These are phyloP conservation scores for Polietes domitor DNA, from an alignment of 2,888 invertebrate genomes.

Conservation along the genomic window DNA sequence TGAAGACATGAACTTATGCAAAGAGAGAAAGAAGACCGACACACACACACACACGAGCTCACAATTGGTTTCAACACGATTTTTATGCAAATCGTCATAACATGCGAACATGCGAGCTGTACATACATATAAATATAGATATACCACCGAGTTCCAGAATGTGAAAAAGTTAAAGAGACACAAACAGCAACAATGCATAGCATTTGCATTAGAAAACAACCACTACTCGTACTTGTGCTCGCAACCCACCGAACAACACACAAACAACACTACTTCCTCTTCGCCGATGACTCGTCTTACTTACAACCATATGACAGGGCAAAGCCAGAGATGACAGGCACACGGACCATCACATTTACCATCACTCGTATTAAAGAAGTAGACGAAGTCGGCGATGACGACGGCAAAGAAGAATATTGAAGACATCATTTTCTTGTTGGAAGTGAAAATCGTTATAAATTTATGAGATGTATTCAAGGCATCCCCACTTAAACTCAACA, in stretches of 20 bases:
- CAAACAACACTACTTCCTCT: not conserved
- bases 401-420: too few relatives aligned
- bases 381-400: not conserved
- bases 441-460: slow-evolving; percentile 5
- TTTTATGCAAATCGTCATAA: slow-evolving; percentile 41
- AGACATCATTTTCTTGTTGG: not conserved
- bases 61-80: slow-evolving; percentile 6
- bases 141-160: slow-evolving; percentile 30
- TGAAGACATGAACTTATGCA: slow-evolving; percentile 32
- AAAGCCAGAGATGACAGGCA: not conserved
- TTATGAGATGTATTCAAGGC: slow-evolving; percentile 1
- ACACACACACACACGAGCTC: not conserved
- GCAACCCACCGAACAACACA: not conserved
- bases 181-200: slow-evolving; percentile 21
- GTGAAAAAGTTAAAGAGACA: slow-evolving; percentile 39
- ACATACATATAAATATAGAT: not conserved
- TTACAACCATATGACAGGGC: not conserved
- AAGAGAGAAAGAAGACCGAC: slow-evolving; percentile 8
- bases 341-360: not conserved
- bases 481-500: not conserved
- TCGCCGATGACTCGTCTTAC: not conserved
- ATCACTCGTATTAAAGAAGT: not conserved
- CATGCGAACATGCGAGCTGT: not conserved
- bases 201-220: slow-evolving; percentile 37
- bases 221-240: slow-evolving; percentile 16